Conservation (phyloP, 1,140 invertebrate genomes). For the Drosophila sturtevanti region DNA sequence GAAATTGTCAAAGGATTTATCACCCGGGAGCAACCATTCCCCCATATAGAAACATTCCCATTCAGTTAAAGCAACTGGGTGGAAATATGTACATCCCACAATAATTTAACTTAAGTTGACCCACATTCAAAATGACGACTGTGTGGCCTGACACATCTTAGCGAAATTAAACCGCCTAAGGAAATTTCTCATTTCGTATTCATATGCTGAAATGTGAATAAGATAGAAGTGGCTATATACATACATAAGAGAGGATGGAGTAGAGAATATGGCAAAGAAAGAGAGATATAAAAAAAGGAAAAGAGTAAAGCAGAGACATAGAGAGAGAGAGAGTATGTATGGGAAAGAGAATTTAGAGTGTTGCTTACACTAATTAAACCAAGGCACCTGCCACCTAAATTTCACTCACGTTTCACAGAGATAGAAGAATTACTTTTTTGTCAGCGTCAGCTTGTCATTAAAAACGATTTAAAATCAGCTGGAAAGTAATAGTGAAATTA, state of each 20-base stretch:
- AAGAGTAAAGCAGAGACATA: not conserved
- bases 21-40: slow-evolving; percentile 1
- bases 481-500: not conserved
- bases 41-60: not conserved
- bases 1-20: slow-evolving; percentile 51
- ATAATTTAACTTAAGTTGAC: slow-evolving; percentile 50
- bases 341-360: slow-evolving; percentile 1
- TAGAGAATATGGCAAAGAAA: too few relatives aligned
- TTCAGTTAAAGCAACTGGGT: not conserved
- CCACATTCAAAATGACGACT: slow-evolving; percentile 33
- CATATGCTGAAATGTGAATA: slow-evolving; percentile 14
- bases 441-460: slow-evolving; percentile 63
- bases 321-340: not conserved
- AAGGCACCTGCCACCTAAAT: slow-evolving; percentile 24
- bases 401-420: slow-evolving; percentile 52
- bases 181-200: slow-evolving; percentile 51
- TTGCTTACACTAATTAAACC: slow-evolving; percentile 62
- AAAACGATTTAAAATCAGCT: slow-evolving; percentile 56
- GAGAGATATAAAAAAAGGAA: not conserved
- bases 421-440: slow-evolving; percentile 29
- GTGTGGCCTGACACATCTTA: slow-evolving; percentile 58
- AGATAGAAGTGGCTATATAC: not conserved
- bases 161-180: slow-evolving; percentile 64
- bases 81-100: slow-evolving; percentile 35
- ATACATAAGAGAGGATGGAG: not conserved